Conservation (phyloP, 2,113 vertebrate species). For the Desmodus rotundus region DNA sequence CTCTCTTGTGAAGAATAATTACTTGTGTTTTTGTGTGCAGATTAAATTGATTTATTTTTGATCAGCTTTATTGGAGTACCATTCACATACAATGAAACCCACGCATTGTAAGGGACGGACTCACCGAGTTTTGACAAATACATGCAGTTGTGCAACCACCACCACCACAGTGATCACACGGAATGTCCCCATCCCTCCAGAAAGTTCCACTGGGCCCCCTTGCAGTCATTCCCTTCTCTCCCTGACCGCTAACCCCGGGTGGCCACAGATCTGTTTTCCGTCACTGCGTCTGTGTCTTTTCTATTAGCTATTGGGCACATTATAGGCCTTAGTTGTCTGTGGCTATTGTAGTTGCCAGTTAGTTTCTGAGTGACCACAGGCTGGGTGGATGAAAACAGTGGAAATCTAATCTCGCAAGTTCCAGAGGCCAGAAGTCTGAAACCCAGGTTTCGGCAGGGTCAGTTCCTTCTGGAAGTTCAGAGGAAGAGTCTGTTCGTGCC, state of each 20-base stretch:
- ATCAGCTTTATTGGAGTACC: background rate
- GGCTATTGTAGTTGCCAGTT: background rate
- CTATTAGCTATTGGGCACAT: accelerated
- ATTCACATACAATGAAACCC: background rate
- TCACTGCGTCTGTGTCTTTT: background rate
- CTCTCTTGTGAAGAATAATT: background rate
- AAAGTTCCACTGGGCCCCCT: background rate
- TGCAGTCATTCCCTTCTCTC: accelerated
- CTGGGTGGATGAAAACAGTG: background rate
- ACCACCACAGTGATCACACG: accelerated
- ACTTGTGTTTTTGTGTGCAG: background rate
- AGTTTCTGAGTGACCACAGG: background rate
- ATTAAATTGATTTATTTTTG: background rate
- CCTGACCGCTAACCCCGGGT: no score
- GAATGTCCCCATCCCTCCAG: background rate
- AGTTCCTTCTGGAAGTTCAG: no score
- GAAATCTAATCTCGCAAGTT: background rate
- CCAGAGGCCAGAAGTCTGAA: background rate
- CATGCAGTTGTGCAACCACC: accelerated
- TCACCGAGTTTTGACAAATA: background rate
- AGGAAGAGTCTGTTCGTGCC: background rate
- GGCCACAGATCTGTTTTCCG: background rate
- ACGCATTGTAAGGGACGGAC: background rate
- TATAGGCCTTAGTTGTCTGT: background rate
- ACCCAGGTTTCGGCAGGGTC: background rate